These are phyloP conservation scores for Pollenia labialis DNA, from an alignment of 2,888 invertebrate genomes.

Conservation along the genomic window DNA sequence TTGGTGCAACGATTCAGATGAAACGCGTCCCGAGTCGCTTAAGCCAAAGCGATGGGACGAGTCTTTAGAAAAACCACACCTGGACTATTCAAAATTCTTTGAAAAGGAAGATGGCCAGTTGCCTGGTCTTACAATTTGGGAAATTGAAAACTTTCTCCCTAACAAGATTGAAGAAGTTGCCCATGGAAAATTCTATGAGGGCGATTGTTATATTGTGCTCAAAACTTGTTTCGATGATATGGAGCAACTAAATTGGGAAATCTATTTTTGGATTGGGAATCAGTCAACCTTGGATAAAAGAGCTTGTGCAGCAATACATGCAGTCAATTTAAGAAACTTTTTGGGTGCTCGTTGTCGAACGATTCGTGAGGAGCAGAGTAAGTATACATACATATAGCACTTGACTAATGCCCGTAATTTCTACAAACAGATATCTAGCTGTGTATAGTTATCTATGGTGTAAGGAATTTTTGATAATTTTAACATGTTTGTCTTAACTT, in stretches of 20 bases:
- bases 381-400: constrained; percentile 52
- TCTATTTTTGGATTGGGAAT: constrained; percentile 99
- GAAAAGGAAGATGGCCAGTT: constrained; percentile 97
- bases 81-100: constrained; percentile 99
- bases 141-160: constrained; percentile 99
- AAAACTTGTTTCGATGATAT: constrained; percentile 94
- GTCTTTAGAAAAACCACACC: constrained; percentile 95
- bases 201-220: constrained; percentile 98
- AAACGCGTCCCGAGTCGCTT: constrained; percentile 85
- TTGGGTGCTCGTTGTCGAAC: constrained; percentile 97
- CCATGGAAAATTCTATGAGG: constrained; percentile 99
- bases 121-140: constrained; percentile 97
- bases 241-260: constrained; percentile 95
- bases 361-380: constrained; percentile 96
- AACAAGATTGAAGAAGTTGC: constrained; percentile 96
- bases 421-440: too few species aligned
- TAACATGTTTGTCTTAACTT: too few species aligned
- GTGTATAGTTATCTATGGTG: too few species aligned
- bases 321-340: constrained; percentile 98
- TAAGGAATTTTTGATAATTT: too few species aligned
- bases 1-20: constrained; percentile 84
- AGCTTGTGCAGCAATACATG: constrained; percentile 92
- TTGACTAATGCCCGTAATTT: too few species aligned
- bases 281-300: constrained; percentile 91
- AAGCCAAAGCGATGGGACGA: constrained; percentile 99